Conservation (phyloP, 92 coral and sea anemone genomes). For the Meandrina meandrites region DNA sequence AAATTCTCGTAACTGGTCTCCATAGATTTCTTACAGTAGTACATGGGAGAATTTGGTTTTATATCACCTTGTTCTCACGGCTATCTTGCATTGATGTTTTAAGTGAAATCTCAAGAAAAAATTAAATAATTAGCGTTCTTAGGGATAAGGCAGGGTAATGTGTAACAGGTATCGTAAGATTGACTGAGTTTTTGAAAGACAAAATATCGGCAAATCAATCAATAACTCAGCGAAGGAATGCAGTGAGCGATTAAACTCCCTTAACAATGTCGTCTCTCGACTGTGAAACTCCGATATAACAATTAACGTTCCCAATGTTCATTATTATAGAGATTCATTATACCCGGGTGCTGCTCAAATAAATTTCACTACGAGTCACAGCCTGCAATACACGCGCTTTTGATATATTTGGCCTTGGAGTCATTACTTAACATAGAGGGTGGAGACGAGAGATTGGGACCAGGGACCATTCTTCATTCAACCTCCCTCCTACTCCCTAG, state of each 20-base stretch:
- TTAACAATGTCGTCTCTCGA: not conserved
- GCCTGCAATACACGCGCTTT: no score
- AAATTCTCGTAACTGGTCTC: not conserved
- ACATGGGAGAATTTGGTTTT: not conserved
- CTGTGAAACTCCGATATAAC: no score
- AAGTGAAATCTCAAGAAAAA: not conserved
- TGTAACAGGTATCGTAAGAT: not conserved
- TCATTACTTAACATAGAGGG: no score
- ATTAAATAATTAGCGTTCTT: not conserved
- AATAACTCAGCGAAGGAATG: not conserved
- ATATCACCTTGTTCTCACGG: not conserved
- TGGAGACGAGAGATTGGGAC: no score
- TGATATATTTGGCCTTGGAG: no score
- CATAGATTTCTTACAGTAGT: no score
- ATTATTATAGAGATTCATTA: no score
- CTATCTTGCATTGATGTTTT: not conserved
- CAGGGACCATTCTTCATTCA: no score
- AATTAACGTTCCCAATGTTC: no score
- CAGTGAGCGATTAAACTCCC: not conserved
- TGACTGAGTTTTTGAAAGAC: not conserved
- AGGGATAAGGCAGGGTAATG: not conserved
- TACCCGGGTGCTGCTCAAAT: no score
- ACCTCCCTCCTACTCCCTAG: no score
- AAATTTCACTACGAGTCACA: no score
- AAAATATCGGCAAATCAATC: not conserved